phyloP scores from a whole-genome alignment of 2,888 invertebrate species.

The Epinotia demarniana region DNA sequence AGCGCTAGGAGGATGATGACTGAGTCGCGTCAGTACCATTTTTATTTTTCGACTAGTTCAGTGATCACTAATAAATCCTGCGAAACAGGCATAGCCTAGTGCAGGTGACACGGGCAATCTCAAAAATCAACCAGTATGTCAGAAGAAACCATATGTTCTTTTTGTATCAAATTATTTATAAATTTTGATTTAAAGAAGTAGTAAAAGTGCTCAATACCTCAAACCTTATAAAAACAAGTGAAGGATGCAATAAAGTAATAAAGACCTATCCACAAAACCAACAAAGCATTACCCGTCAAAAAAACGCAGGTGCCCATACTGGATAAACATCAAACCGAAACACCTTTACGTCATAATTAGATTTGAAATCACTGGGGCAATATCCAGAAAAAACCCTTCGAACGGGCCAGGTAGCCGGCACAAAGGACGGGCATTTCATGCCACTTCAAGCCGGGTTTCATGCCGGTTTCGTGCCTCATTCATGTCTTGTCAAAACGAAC shows the following conservation, averaged over 20 bases:
- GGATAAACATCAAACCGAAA: constrained; percentile 47
- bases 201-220: constrained; percentile 6
- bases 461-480: constrained; percentile 44
- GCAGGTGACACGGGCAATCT: too few species aligned
- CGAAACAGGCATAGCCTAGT: too few species aligned
- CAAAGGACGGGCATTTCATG: constrained; percentile 47
- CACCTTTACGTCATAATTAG: constrained; percentile 71
- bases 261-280: constrained; percentile 21
- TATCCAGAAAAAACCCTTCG: constrained; percentile 52
- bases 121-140: too few species aligned
- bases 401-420: constrained; percentile 49
- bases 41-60: background rate
- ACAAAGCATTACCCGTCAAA: constrained; percentile 23
- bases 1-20: too few species aligned
- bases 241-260: constrained; percentile 19
- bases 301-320: constrained; percentile 38
- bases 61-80: constrained; percentile 1
- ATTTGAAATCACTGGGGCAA: constrained; percentile 67
- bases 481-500: constrained; percentile 50
- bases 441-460: constrained; percentile 44
- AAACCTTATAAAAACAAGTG: constrained; percentile 5
- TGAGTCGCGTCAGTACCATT: too few species aligned
- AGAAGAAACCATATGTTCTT: too few species aligned
- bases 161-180: too few species aligned
- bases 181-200: too few species aligned